phyloP scores from a whole-genome alignment of 2,888 invertebrate genomes.

The Cloeon dipterum region DNA sequence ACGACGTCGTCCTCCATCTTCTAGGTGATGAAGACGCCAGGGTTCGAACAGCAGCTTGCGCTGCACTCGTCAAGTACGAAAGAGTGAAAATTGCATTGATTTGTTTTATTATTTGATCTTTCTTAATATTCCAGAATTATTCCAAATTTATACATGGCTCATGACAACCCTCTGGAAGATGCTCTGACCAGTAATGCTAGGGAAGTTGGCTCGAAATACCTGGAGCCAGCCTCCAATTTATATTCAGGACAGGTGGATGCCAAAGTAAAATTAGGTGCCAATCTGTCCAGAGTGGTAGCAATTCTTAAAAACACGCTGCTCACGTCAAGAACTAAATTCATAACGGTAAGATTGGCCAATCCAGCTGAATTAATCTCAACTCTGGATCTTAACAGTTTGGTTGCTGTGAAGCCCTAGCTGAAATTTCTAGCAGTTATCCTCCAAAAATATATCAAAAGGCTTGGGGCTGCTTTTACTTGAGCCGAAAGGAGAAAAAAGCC shows the following conservation, averaged over 20 bases:
- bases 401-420: constrained; percentile 40
- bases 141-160: constrained; percentile 20
- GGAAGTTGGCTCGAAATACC: constrained; percentile 16
- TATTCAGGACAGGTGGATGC: too few species aligned
- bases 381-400: constrained; percentile 25
- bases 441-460: constrained; percentile 40
- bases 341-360: constrained; percentile 28
- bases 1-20: constrained; percentile 34
- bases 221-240: constrained; percentile 10
- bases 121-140: constrained; percentile 14
- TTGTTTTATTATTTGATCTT: constrained; percentile 7
- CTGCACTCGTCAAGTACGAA: constrained; percentile 35
- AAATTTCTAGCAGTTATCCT: constrained; percentile 37
- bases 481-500: constrained; percentile 4
- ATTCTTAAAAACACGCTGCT: constrained; percentile 27
- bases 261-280: too few species aligned
- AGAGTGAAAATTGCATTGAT: constrained; percentile 4
- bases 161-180: constrained; percentile 24
- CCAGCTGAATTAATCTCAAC: constrained; percentile 1
- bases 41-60: constrained; percentile 46
- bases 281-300: constrained; percentile 30
- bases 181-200: constrained; percentile 27
- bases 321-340: constrained; percentile 37
- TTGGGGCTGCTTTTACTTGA: constrained; percentile 29
- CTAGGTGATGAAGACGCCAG: constrained; percentile 53